Conservation (phyloP, 2,888 invertebrate species). For the Philonicus albiceps region DNA sequence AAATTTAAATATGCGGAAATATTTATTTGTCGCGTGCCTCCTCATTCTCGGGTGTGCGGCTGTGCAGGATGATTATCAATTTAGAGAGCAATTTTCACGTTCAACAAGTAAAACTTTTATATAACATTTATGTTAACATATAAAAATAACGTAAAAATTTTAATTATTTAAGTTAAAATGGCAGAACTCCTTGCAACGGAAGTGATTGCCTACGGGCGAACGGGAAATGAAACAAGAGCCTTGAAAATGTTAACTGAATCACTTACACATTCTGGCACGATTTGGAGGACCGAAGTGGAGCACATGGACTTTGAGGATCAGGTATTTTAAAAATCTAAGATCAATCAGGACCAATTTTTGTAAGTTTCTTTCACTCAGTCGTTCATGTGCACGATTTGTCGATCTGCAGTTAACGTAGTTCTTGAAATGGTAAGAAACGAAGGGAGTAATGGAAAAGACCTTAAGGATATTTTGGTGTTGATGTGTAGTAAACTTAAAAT, state of each 20-base stretch:
- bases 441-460: slow-evolving; percentile 55
- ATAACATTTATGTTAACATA: not conserved
- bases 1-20: not conserved
- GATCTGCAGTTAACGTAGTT: slow-evolving; percentile 53
- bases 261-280: slow-evolving; percentile 55
- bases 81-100: not conserved
- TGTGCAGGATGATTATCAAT: not conserved
- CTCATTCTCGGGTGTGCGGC: not conserved
- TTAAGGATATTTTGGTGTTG: slow-evolving; percentile 62
- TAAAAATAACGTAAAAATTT: not conserved
- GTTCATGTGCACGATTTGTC: slow-evolving; percentile 56
- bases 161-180: not conserved
- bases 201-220: slow-evolving; percentile 54
- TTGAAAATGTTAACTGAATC: slow-evolving; percentile 53
- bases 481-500: slow-evolving; percentile 69
- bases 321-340: slow-evolving; percentile 11
- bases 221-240: slow-evolving; percentile 54
- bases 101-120: not conserved
- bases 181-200: slow-evolving; percentile 50
- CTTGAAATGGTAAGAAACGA: slow-evolving; percentile 62
- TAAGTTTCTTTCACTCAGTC: slow-evolving; percentile 42
- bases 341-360: not conserved
- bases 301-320: slow-evolving; percentile 53
- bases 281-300: slow-evolving; percentile 53
- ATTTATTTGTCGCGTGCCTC: not conserved